These are phyloP conservation scores for Synergus umbraculus DNA, from an alignment of 2,888 invertebrate species.

Conservation along the genomic window DNA sequence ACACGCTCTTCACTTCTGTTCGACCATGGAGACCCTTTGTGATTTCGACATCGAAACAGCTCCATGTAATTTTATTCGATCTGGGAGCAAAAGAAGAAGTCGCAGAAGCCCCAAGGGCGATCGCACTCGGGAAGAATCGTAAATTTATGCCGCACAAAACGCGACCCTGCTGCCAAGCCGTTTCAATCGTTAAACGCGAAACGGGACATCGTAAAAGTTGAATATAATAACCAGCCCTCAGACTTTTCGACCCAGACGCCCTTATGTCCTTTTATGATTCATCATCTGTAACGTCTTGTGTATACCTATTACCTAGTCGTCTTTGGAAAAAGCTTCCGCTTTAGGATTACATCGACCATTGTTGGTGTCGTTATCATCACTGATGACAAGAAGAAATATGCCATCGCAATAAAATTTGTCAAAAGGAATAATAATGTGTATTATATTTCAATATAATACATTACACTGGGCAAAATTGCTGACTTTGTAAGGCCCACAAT, in stretches of 20 bases:
- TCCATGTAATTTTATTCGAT: slow-evolving; percentile 41
- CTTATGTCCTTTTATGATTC: slow-evolving; percentile 56
- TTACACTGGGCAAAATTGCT: too few relatives aligned
- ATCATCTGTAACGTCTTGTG: slow-evolving; percentile 41
- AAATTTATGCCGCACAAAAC: slow-evolving; percentile 57
- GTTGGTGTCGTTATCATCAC: neutral
- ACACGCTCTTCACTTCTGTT: slow-evolving; percentile 2
- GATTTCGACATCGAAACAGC: slow-evolving; percentile 43
- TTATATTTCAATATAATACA: too few relatives aligned
- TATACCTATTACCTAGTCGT: slow-evolving; percentile 18
- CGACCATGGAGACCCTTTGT: slow-evolving; percentile 27
- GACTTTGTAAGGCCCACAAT: too few relatives aligned
- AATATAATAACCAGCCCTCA: slow-evolving; percentile 34
- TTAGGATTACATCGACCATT: neutral
- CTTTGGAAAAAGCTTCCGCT: slow-evolving; percentile 23
- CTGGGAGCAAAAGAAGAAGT: slow-evolving; percentile 24
- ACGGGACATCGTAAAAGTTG: slow-evolving; percentile 63
- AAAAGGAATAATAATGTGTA: too few relatives aligned
- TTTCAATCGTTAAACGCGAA: slow-evolving; percentile 65
- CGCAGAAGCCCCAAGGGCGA: slow-evolving; percentile 45
- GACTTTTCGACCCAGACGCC: slow-evolving; percentile 48
- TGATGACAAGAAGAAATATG: neutral
- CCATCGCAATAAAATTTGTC: too few relatives aligned
- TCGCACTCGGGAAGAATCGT: slow-evolving; percentile 46
- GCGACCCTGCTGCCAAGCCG: slow-evolving; percentile 58